phyloP scores from a whole-genome alignment of 2,113 vertebrate genomes.

The Brachyistius frenatus region DNA sequence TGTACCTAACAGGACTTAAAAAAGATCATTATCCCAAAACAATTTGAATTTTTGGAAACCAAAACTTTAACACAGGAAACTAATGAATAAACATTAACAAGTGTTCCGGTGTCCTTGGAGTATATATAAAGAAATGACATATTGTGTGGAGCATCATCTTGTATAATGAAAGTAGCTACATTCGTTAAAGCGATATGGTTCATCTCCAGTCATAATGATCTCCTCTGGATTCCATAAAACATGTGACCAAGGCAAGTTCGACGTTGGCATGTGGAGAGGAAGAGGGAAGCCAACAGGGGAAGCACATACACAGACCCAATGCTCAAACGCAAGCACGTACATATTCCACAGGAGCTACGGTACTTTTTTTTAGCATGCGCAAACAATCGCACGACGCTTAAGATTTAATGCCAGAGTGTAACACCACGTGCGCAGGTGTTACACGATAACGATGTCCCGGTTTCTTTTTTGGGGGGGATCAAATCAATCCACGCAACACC shows the following conservation, averaged over 20 bases:
- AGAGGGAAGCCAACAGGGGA: slow-evolving; percentile 12
- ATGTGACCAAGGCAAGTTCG: not conserved
- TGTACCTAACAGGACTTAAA: too few relatives aligned
- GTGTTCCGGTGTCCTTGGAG: too few relatives aligned
- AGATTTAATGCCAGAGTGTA: not conserved
- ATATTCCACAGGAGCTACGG: not conserved
- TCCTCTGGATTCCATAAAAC: slow-evolving; percentile 19
- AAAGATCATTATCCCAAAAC: too few relatives aligned
- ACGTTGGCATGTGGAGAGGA: slow-evolving; percentile 20
- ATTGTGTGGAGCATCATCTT: not conserved
- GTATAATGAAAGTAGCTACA: not conserved
- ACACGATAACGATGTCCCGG: not conserved
- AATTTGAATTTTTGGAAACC: too few relatives aligned
- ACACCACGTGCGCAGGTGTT: not conserved
- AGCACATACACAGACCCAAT: slow-evolving; percentile 13
- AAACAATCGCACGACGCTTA: not conserved
- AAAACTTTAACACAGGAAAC: too few relatives aligned
- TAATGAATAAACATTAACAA: too few relatives aligned
- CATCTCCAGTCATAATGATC: not conserved
- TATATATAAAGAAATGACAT: too few relatives aligned
- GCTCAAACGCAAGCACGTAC: slow-evolving; percentile 11
- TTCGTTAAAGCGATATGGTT: not conserved
- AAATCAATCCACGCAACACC: not conserved
- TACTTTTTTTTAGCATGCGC: not conserved
- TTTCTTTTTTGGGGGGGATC: not conserved